These are phyloP conservation scores for Python bivittatus DNA, from an alignment of 2,113 vertebrate genomes.

Conservation along the genomic window DNA sequence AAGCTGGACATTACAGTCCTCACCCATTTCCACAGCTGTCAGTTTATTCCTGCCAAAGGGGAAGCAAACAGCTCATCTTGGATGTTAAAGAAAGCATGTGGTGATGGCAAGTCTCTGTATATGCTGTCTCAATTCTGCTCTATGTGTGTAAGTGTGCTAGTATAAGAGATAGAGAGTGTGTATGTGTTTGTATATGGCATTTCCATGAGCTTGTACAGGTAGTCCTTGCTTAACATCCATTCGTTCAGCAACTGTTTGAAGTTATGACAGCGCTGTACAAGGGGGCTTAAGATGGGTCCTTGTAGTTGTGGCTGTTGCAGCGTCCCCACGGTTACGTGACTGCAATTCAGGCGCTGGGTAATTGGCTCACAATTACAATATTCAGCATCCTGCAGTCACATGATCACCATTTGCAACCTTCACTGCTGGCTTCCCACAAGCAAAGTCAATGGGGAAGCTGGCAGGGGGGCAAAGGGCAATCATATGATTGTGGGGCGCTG, in stretches of 20 bases:
- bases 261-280: too few relatives aligned
- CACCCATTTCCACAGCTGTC: not conserved
- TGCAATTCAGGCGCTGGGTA: not conserved
- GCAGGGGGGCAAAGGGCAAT: not conserved
- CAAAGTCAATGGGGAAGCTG: not conserved
- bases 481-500: not conserved
- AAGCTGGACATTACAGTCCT: not conserved
- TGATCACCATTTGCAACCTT: too few relatives aligned
- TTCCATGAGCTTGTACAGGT: not conserved
- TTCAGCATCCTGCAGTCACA: not conserved
- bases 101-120: not conserved
- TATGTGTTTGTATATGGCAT: not conserved
- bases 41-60: constrained; percentile 9
- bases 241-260: too few relatives aligned
- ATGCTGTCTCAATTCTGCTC: not conserved
- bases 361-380: not conserved
- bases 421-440: too few relatives aligned
- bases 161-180: not conserved
- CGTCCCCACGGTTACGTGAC: not conserved
- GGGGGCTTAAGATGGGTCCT: not conserved
- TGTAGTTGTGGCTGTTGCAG: not conserved
- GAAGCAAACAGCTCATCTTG: constrained; percentile 18
- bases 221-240: not conserved
- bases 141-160: not conserved
- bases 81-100: constrained; percentile 15